Conservation (phyloP, 2,797 vertebrate species). For the Glossophaga mutica region DNA sequence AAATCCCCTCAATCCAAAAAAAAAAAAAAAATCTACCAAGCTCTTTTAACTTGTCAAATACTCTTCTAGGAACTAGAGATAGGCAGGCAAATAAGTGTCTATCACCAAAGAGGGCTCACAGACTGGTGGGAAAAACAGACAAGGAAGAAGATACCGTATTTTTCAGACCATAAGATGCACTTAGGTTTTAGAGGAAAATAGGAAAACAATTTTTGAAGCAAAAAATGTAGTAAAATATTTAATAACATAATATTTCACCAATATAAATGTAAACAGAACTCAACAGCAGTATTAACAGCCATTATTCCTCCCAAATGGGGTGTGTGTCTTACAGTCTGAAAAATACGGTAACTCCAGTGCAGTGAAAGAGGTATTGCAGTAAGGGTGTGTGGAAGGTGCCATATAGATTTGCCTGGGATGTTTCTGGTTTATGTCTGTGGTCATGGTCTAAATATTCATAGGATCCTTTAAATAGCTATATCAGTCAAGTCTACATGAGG, state of each 20-base stretch:
- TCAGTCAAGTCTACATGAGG: neutral
- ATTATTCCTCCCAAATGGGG: too few species aligned
- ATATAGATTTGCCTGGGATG: neutral
- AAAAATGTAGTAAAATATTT: too few species aligned
- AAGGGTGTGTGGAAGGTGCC: neutral
- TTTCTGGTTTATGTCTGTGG: neutral
- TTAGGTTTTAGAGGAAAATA: too few species aligned
- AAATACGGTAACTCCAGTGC: neutral
- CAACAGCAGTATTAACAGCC: too few species aligned
- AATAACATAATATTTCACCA: too few species aligned
- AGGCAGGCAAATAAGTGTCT: neutral
- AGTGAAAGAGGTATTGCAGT: neutral
- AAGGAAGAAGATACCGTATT: neutral
- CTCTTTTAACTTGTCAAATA: neutral
- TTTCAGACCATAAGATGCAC: too few species aligned
- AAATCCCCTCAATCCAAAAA: neutral
- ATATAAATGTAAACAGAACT: too few species aligned
- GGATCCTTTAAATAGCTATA: slow-evolving; percentile 1
- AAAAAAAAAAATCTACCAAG: neutral
- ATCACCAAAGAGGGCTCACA: neutral
- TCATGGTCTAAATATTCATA: slow-evolving; percentile 1
- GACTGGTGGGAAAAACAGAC: neutral
- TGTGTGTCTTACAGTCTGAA: too few species aligned
- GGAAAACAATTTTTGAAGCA: too few species aligned
- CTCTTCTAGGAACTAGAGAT: slow-evolving; percentile 10